phyloP scores from a whole-genome alignment of 2,888 invertebrate species.

The Bhutanitis thaidina region DNA sequence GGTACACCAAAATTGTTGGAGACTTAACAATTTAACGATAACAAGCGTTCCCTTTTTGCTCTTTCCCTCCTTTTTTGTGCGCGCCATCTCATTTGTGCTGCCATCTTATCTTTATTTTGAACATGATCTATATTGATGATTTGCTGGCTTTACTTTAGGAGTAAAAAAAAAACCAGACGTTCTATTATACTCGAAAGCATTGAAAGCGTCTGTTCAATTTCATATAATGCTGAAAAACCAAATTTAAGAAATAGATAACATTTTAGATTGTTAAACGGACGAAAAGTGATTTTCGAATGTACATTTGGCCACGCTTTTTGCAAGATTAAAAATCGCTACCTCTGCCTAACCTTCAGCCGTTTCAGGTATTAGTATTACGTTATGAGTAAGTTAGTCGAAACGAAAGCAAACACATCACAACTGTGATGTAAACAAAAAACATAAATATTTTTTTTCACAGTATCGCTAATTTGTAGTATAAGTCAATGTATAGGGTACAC shows the following conservation, averaged over 20 bases:
- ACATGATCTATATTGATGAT: slow-evolving; percentile 29
- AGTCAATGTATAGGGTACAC: no score
- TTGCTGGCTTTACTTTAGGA: slow-evolving; percentile 19
- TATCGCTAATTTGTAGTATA: no score
- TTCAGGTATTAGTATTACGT: no score
- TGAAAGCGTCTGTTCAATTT: not conserved
- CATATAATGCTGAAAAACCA: not conserved
- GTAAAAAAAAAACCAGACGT: slow-evolving; percentile 1
- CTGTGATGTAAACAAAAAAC: no score
- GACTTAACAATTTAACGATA: slow-evolving; percentile 58
- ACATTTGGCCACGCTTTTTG: no score
- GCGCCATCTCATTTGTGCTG: slow-evolving; percentile 22
- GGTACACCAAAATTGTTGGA: slow-evolving; percentile 60
- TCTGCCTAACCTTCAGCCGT: no score
- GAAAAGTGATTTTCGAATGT: no score
- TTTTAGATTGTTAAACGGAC: not conserved
- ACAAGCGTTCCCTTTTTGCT: slow-evolving; percentile 26
- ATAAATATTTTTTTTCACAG: no score
- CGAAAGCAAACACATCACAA: no score
- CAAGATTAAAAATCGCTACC: no score
- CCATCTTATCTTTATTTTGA: slow-evolving; percentile 14
- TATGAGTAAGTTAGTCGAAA: no score
- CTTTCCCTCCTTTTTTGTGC: slow-evolving; percentile 32
- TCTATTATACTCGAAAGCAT: slow-evolving; percentile 9
- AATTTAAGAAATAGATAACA: not conserved